Base-by-base conservation (phyloP, 2,113 vertebrate genomes). In the Sinocyclocheilus anshuiensis region DNA sequence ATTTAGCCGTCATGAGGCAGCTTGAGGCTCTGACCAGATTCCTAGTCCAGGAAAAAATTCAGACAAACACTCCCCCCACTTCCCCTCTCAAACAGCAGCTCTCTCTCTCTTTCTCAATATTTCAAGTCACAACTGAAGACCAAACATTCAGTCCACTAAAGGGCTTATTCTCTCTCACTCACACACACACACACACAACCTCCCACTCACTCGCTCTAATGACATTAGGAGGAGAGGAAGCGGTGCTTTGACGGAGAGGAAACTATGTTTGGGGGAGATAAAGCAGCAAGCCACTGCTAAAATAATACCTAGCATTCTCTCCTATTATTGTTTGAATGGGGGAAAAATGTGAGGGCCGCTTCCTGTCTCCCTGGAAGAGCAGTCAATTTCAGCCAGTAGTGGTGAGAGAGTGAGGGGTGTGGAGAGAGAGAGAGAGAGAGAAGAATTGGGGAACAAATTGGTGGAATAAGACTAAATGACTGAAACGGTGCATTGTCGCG, bases 221-320 rank as follows among this genome's bases (percentile, higher is more conserved):
- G 75, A 90, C 88, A 92, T 86, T 86, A 86, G 75, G 50, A 63
- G 72, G 80, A 89, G 93, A 95, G 95, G 95, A 96, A 93, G 92
- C 90, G 91, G 90, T 91, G 93, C 89, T 94, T 90, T 91, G 92
- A 88, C 84, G 74, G 88, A 89, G 90, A 96, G 95, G 96, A 97
- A 96, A 95, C 93, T 91, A 95, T 96, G 96, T 91, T 93, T 88
- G 88, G 94, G 83, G 94, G 92, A 96, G 96, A 97, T 97, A 96
- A 97, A 96, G 95, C 87, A 89, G 91, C 90, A 93, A 93, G 93
- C 83, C 84, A 91, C 94, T 91, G 94, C 93, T 93, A 94, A 92
- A 94, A 95, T 95, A 95, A 95, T 95, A 95, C 90, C 92, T 91
- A 92, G 92, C 91, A 86, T 94, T 93, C 91, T 90, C 92, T 90